Evolutionary conservation across 2,113 vertebrate species (phyloP), one percentile per base, ranked within the genome.

Genomic region (Hypanus sabinus): DNA sequence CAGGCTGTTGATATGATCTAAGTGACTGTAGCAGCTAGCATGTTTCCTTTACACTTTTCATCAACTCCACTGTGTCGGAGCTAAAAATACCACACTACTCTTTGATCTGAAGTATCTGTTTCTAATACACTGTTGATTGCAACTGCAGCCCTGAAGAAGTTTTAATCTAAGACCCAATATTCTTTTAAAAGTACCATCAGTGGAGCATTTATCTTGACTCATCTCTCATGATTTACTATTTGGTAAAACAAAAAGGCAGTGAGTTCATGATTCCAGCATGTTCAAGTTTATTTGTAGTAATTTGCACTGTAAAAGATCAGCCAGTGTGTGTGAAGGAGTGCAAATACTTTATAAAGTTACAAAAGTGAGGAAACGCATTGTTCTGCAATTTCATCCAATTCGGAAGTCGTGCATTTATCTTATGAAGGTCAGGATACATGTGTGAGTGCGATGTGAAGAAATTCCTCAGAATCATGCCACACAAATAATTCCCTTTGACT

Each of bases 41-140:
- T 88, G 60, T 88, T 88, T 88, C 57, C 60, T 88, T 88, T 62
- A 62, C 18, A 57, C 55, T 62, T 60, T 88, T 62, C 9, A 88
- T 88, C 57, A 88, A 62, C 57, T 57, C 57, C 24, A 16, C 27
- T 88, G 57, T n/a, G 27, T 30, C 85, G 12, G 60, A 30, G 30
- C 14, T 88, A 88, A 88, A 88, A 88, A 88, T 88, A 88, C 62
- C 57, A 62, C 60, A 88, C 60, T 27, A 24, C 30, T 88, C 85
- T 88, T 62, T 88, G 11, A 88, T 62, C 27, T n/a, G 11, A 57
- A 62, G 14, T 88, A 88, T 62, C 22, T 88, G 85, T 57, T 88
- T 88, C 55, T n/a, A 87, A 87, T 87, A 87, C 83, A 60, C 55
- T 87, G 24, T 87, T 87, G 83, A 87, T 60, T 88, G 85, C n/a